Conservation (phyloP, 2,113 vertebrate species). For the Herpetotheres cachinnans region DNA sequence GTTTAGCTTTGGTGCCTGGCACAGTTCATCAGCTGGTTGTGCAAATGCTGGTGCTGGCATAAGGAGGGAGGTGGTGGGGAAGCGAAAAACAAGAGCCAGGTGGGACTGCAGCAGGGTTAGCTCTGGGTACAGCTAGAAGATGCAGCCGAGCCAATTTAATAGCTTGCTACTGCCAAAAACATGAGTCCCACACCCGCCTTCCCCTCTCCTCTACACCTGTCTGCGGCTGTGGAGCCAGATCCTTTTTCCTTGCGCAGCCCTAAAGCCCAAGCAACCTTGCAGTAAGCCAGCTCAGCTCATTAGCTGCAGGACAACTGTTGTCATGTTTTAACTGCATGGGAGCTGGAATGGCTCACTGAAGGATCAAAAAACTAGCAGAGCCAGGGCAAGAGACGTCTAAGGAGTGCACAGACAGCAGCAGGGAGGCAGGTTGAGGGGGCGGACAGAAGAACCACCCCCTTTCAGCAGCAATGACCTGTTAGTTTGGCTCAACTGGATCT, state of each 20-base stretch:
- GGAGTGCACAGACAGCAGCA: background rate
- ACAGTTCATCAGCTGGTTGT: background rate
- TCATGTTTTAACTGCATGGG: background rate
- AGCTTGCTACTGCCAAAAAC: constrained; percentile 8
- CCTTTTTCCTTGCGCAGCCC: background rate
- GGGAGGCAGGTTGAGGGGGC: background rate
- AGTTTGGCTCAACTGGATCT: constrained; percentile 38
- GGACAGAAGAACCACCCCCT: background rate
- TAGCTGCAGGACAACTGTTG: background rate
- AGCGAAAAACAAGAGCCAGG: background rate
- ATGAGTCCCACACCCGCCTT: background rate
- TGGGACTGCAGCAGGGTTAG: background rate
- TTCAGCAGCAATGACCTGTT: background rate
- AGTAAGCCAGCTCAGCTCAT: background rate
- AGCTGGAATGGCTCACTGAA: background rate
- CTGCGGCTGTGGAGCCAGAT: background rate
- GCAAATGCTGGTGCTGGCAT: background rate
- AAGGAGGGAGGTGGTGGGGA: background rate
- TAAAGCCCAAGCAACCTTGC: background rate
- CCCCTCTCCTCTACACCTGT: background rate
- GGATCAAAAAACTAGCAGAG: background rate
- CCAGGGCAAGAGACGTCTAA: background rate
- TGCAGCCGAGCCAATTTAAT: background rate
- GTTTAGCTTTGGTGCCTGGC: background rate
- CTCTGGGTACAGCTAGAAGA: background rate